These are phyloP conservation scores for Perccottus glenii DNA, from an alignment of 2,113 vertebrate species.

Conservation along the genomic window DNA sequence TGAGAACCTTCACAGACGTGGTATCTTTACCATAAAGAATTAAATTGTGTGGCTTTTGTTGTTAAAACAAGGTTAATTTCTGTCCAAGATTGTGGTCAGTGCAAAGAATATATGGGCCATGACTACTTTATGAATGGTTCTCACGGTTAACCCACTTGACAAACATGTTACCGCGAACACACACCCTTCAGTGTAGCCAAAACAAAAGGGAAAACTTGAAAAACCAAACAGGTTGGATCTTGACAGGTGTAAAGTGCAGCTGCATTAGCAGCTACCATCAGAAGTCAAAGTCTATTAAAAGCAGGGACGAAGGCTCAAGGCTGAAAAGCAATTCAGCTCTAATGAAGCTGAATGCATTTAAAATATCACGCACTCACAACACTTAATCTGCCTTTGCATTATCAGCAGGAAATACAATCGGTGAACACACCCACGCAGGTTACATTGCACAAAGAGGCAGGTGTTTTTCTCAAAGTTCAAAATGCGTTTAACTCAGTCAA, in stretches of 20 bases:
- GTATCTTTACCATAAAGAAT: too few species aligned
- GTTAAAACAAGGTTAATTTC: too few species aligned
- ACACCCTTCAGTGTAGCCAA: constrained; percentile 30
- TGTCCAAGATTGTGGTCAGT: too few species aligned
- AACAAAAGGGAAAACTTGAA: constrained; percentile 66
- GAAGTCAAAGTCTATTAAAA: constrained; percentile 48
- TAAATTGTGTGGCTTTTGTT: too few species aligned
- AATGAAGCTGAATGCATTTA: constrained; percentile 20
- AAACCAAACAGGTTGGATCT: constrained; percentile 47
- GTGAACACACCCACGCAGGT: neutral
- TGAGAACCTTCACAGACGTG: too few species aligned
- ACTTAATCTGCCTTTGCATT: neutral
- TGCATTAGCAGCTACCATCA: constrained; percentile 37
- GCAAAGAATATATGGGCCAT: too few species aligned
- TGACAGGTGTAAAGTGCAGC: constrained; percentile 24
- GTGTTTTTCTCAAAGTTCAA: neutral
- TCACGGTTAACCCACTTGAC: constrained; percentile 5
- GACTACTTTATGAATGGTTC: neutral
- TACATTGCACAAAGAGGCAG: constrained; percentile 40
- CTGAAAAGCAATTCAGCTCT: constrained; percentile 11
- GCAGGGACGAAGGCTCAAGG: constrained; percentile 44
- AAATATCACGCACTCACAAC: constrained; percentile 20
- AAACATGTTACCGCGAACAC: neutral
- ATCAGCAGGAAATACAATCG: neutral
- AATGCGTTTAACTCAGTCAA: too few species aligned